These are phyloP conservation scores for Brotogeris chrysoptera DNA, from an alignment of 2,797 vertebrate genomes.

Conservation along the genomic window DNA sequence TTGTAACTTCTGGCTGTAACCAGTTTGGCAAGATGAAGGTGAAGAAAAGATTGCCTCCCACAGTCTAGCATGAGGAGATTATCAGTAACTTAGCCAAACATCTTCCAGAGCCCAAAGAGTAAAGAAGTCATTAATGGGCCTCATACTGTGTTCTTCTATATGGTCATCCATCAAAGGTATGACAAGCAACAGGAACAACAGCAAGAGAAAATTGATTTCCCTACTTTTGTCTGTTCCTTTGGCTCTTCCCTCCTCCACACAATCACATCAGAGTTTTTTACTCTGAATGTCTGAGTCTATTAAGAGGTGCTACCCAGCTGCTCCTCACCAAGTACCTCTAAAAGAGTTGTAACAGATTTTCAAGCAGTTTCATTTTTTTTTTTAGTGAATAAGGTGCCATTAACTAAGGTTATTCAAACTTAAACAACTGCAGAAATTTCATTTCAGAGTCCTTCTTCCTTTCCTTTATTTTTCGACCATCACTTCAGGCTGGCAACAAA, in stretches of 20 bases:
- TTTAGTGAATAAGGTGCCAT: not conserved
- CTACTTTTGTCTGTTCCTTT: not conserved
- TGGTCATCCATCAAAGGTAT: not conserved
- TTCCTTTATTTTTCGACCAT: not conserved
- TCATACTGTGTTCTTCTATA: not conserved
- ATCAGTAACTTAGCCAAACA: not conserved
- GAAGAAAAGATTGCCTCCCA: not conserved
- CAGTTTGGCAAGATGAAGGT: not conserved
- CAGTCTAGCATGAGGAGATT: not conserved
- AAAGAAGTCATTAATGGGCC: not conserved
- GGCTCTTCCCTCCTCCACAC: rapidly evolving
- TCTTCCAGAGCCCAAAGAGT: not conserved
- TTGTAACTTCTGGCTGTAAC: not conserved
- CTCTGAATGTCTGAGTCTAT: not conserved
- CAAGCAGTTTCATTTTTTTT: rapidly evolving
- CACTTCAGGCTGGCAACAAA: not conserved
- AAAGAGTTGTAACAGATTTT: not conserved
- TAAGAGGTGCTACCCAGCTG: not conserved
- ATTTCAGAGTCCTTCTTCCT: not conserved
- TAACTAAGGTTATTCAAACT: not conserved
- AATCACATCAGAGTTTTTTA: not conserved
- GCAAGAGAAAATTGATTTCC: not conserved
- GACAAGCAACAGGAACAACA: rapidly evolving
- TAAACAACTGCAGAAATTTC: not conserved
- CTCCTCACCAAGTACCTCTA: not conserved